Percentiles rank a stretch among this genome's conserved stretches.
Evolutionary conservation across 53 echinoderm and acorn worm species (phyloP).

Genomic region (Paelopatides confundens): DNA sequence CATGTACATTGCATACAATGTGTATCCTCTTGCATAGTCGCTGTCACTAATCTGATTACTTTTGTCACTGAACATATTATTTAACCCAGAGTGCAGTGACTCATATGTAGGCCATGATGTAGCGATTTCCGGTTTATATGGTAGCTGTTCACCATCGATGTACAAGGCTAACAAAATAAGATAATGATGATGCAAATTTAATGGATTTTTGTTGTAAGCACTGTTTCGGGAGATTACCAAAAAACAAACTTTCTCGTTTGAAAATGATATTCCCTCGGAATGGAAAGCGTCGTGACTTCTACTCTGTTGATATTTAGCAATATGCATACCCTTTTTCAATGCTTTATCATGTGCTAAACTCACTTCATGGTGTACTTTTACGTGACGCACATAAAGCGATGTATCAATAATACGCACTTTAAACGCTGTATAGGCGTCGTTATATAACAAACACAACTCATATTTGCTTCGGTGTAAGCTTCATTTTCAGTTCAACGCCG

Average conservation of each 20-base stretch:
- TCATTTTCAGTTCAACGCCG: constrained; percentile 69
- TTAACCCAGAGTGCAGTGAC: neutral
- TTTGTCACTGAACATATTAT: constrained; percentile 54
- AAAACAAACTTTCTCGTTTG: constrained; percentile 61
- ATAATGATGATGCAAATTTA: constrained; percentile 53
- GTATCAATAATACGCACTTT: constrained; percentile 61
- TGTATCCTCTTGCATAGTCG: constrained; percentile 74
- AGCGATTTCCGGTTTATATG: constrained; percentile 27
- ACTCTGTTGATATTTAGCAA: constrained; percentile 78
- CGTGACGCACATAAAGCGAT: constrained; percentile 63
- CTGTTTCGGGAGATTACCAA: constrained; percentile 74
- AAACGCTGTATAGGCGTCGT: constrained; percentile 25
- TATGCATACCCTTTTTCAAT: constrained; percentile 40
- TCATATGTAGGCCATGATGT: constrained; percentile 23
- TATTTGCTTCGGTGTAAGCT: constrained; percentile 67
- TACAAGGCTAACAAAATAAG: constrained; percentile 63
- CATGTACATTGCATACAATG: constrained; percentile 71
- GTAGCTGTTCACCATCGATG: constrained; percentile 49
- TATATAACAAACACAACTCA: constrained; percentile 62
- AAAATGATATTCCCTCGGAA: constrained; percentile 67
- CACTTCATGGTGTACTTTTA: constrained; percentile 65
- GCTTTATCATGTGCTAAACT: constrained; percentile 64
- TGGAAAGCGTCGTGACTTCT: constrained; percentile 63
- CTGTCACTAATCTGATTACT: constrained; percentile 68
- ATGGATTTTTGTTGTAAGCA: constrained; percentile 15